Percentiles rank a stretch among this genome's conserved stretches.
phyloP scores from a whole-genome alignment of 2,797 vertebrate genomes.

The Glossophaga mutica region DNA sequence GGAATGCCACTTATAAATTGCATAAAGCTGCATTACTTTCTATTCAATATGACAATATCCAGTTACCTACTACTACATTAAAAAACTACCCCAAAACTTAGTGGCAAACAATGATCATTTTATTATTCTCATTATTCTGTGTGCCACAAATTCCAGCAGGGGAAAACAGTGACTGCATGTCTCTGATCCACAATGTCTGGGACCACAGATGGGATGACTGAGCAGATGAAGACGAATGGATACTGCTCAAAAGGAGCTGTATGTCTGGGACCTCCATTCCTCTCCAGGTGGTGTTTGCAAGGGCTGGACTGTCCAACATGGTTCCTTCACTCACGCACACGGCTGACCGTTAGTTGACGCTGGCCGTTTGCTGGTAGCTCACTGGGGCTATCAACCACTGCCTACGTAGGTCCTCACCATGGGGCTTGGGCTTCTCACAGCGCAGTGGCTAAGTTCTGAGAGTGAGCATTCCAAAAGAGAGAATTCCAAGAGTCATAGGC shows the following conservation, averaged over 20 bases:
- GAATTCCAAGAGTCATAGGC: neutral
- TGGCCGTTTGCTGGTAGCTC: neutral
- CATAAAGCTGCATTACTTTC: slow-evolving; percentile 22
- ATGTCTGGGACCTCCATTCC: neutral
- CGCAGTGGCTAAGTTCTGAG: neutral
- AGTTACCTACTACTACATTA: neutral
- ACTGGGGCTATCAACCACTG: neutral
- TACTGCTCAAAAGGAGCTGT: neutral
- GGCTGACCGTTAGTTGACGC: neutral
- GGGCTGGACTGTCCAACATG: neutral
- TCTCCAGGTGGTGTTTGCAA: neutral
- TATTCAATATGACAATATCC: neutral
- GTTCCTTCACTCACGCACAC: neutral
- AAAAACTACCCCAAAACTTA: slow-evolving; percentile 24
- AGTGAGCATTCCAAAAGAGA: neutral
- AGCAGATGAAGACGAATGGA: neutral
- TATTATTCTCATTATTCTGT: slow-evolving; percentile 40
- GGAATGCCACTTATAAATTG: neutral
- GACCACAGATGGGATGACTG: neutral
- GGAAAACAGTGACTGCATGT: neutral
- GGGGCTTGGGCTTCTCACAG: neutral
- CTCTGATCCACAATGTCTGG: neutral
- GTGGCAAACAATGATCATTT: slow-evolving; percentile 9
- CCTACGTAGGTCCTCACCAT: neutral
- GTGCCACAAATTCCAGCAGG: neutral